phyloP scores from a whole-genome alignment of 2,113 vertebrate species.

The Nyctereutes procyonoides region DNA sequence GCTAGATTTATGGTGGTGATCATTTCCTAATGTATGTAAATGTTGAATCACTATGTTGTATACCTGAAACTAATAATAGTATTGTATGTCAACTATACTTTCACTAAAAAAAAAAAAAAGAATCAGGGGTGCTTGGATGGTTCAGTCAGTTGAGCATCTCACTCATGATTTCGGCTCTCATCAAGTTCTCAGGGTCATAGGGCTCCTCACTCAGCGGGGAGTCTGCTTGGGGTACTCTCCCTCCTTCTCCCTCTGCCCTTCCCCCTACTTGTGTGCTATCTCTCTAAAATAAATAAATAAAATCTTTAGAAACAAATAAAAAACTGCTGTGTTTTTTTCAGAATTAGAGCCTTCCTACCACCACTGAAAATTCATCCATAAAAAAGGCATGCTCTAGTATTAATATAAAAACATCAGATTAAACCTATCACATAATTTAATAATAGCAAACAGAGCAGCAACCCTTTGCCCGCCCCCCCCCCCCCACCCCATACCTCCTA shows the following conservation, averaged over 20 bases:
- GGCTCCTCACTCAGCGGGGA: background rate
- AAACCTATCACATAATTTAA: background rate
- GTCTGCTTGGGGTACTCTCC: background rate
- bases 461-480: background rate
- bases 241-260: background rate
- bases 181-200: background rate
- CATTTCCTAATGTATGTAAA: background rate
- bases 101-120: background rate
- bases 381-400: background rate
- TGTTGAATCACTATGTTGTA: background rate
- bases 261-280: background rate
- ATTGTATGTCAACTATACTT: background rate
- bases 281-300: background rate
- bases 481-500: background rate
- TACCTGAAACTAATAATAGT: background rate
- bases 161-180: background rate
- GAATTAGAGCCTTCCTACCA: background rate
- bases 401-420: constrained; percentile 37
- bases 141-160: background rate
- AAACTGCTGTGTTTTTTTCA: constrained; percentile 39
- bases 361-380: background rate
- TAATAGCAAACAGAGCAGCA: background rate
- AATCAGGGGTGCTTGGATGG: background rate
- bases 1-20: background rate
- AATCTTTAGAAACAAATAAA: background rate